A percentile compares a stretch with the other conserved stretches of the same genome.
phyloP scores from a whole-genome alignment of 2,113 vertebrate species.

The Orthonyx spaldingii region DNA sequence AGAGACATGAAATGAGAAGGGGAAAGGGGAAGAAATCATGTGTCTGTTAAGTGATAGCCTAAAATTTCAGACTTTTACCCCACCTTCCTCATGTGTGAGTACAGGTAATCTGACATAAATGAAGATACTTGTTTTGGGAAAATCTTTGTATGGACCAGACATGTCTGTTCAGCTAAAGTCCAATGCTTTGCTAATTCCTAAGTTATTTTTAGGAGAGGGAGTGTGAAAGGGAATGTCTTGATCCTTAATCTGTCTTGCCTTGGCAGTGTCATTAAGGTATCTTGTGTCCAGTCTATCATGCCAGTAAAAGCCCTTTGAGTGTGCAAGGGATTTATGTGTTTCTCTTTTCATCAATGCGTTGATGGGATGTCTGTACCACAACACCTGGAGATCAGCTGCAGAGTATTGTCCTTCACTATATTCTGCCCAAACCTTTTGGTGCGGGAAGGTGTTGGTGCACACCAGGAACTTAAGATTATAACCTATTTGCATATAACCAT shows the following conservation, averaged over 20 bases:
- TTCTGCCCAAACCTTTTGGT: neutral
- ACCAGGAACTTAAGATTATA: neutral
- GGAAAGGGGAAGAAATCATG: neutral
- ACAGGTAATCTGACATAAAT: neutral
- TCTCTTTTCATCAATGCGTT: neutral
- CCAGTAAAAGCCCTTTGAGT: neutral
- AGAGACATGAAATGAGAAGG: neutral
- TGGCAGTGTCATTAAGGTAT: neutral
- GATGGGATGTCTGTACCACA: neutral
- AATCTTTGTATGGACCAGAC: neutral
- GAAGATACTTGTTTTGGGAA: neutral
- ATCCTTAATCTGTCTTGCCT: neutral
- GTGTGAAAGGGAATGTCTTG: neutral
- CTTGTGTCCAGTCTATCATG: neutral
- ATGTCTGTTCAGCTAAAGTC: neutral
- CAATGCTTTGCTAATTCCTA: neutral
- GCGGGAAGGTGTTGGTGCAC: neutral
- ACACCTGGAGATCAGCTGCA: neutral
- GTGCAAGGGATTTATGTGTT: neutral
- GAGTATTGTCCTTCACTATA: neutral
- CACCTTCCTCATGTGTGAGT: neutral
- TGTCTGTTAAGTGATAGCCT: neutral
- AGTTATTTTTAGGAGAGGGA: neutral
- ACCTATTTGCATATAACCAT: neutral
- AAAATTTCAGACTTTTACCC: neutral